A percentile compares a stretch with the other conserved stretches of the same genome.
Conservation (phyloP, 2,888 invertebrate genomes). For the Pecten maximus region DNA sequence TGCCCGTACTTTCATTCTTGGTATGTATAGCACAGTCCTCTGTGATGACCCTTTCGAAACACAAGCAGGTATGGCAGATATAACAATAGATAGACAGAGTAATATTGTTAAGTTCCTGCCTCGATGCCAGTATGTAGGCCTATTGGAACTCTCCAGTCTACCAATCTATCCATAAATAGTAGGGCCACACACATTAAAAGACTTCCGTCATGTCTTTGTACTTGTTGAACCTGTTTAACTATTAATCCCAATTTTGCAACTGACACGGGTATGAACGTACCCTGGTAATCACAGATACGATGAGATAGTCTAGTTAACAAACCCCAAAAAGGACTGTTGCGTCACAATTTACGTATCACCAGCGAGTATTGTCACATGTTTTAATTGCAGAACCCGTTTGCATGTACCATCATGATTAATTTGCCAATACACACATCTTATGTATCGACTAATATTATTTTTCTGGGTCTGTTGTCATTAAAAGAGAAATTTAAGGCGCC, state of each 20-base stretch:
- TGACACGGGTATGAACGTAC: background rate
- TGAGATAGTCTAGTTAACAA: background rate
- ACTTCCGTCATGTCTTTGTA: background rate
- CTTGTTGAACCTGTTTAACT: background rate
- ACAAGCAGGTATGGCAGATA: too few species aligned
- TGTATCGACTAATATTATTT: background rate
- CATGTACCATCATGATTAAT: background rate
- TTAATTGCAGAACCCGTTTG: background rate
- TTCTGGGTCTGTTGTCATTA: background rate
- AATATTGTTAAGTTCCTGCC: too few species aligned
- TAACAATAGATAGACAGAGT: too few species aligned
- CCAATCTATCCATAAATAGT: background rate
- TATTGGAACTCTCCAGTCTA: background rate
- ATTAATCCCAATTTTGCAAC: background rate
- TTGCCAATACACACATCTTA: too few species aligned
- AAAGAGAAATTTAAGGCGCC: background rate
- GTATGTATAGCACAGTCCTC: too few species aligned
- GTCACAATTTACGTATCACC: background rate
- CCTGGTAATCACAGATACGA: background rate
- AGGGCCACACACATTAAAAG: background rate
- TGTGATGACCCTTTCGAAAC: too few species aligned
- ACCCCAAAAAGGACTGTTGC: background rate
- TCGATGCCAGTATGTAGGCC: background rate
- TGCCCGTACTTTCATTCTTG: background rate
- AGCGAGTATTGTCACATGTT: background rate